Percentiles rank a stretch among this genome's conserved stretches.
These are phyloP conservation scores for Botia almorhae DNA, from an alignment of 2,797 vertebrate species.

Conservation along the genomic window DNA sequence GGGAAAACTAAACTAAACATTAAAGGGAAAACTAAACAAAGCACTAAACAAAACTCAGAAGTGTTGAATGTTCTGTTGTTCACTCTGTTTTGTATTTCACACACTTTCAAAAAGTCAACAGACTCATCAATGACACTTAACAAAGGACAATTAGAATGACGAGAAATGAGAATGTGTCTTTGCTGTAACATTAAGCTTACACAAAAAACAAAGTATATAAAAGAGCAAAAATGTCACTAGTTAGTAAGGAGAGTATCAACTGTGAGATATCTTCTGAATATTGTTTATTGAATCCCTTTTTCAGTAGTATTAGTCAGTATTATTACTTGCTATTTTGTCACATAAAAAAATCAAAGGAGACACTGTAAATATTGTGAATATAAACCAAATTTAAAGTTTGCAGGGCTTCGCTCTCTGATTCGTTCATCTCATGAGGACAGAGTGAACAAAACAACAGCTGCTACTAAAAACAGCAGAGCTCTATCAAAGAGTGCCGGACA, in stretches of 20 bases:
- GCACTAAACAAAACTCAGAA: background rate
- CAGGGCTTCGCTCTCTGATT: conserved; percentile 68
- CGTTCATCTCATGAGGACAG: conserved; percentile 77
- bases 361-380: conserved; percentile 77
- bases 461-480: conserved; percentile 77
- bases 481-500: conserved; percentile 70
- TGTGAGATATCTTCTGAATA: background rate
- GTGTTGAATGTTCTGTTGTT: background rate
- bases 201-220: background rate
- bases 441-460: conserved; percentile 79
- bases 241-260: background rate
- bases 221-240: background rate
- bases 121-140: background rate
- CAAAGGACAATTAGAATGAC: background rate
- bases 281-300: background rate
- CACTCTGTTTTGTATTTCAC: background rate
- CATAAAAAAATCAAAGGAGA: conserved; percentile 69
- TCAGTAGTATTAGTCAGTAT: background rate
- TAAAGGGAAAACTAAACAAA: too few relatives aligned
- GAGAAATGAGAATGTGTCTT: background rate
- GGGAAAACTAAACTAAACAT: background rate
- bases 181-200: background rate
- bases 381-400: conserved; percentile 67
- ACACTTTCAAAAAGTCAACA: background rate
- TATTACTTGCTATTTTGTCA: background rate